Evolutionary conservation across 2,888 invertebrate species (phyloP), one percentile per base, ranked within the genome.

Genomic region (Timandra comae): DNA sequence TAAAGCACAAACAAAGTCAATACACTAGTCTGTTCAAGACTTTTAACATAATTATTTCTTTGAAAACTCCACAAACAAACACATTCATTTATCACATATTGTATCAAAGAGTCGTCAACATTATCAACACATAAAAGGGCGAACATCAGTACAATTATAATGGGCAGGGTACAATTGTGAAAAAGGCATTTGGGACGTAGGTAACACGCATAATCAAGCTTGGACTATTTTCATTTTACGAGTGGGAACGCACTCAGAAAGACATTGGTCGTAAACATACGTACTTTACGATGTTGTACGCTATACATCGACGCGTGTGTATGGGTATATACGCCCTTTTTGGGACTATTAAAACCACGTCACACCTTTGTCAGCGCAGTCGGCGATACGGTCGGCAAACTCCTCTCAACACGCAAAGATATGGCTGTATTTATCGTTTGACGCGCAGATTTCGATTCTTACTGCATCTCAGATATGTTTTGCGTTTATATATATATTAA

Each of bases 201-300:
- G 50, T 56, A 54, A 52, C 49, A 54, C 57, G 63, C 59, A 68
- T 70, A 71, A 75, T 70, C 60, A 68, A 61, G 47, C 45, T 38
- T 44, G 49, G 58, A 59, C 61, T 70, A 65, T 73, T 65, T 65
- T 49, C 55, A 64, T 71, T 76, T 77, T 72, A 75, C 69, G 71
- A 72, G 62, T 52, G 53, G 46, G 42, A 57, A 56, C 59, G 66
- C 62, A 50, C 56, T 54, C 42, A 30, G 37, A 38, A 43, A 45
- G 35, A 46, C 49, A 47, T 47, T 46, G 56, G 53, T 65, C 69
- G 67, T 76, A 76, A 75, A 75, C 66, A 65, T 68, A 60, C 57
- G 61, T 66, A 60, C 56, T 76, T 76, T 74, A 74, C 58, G 69
- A 65, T 46, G 52, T 33, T 44, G 44, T 43, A 42, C 46, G 43